phyloP scores from a whole-genome alignment of 1,140 invertebrate species.

The Drosophila hydei region DNA sequence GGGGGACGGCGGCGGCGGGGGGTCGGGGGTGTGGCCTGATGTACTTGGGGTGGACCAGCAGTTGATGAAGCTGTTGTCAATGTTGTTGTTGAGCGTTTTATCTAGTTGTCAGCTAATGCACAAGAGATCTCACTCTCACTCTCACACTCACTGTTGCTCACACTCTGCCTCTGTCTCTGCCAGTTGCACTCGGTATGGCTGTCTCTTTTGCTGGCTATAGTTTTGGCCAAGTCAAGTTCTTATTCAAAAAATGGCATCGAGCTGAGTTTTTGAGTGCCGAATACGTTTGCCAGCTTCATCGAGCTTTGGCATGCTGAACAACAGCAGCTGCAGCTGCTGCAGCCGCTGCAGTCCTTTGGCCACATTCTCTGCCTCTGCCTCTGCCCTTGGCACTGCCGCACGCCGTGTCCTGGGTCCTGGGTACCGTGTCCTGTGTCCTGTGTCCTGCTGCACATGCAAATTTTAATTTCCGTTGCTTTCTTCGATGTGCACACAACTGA shows the following conservation, averaged over 20 bases:
- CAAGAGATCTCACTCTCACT: conserved; percentile 11
- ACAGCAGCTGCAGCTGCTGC: conserved; percentile 15
- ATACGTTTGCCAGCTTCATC: conserved; percentile 21
- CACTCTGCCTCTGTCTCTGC: neutral
- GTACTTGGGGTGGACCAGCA: conserved; percentile 1
- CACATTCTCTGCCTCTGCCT: conserved; percentile 32
- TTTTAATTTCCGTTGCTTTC: conserved; percentile 81
- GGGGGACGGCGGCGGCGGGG: neutral
- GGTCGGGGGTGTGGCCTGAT: neutral
- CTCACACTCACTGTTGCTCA: neutral
- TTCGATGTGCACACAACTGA: conserved; percentile 70
- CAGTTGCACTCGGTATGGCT: neutral
- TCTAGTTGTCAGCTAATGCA: conserved; percentile 19
- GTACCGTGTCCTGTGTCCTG: neutral
- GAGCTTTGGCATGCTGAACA: conserved; percentile 16
- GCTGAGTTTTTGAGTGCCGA: conserved; percentile 31
- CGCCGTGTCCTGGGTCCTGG: conserved; percentile 1
- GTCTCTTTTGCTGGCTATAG: neutral
- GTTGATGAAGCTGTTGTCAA: conserved; percentile 48
- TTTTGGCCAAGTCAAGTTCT: conserved; percentile 23
- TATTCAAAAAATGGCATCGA: conserved; percentile 42
- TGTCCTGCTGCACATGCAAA: conserved; percentile 69
- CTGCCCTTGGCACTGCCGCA: neutral
- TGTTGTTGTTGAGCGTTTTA: conserved; percentile 25
- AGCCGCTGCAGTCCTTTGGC: conserved; percentile 15